phyloP scores from a whole-genome alignment of 1,140 invertebrate genomes.

The Eriocheir sinensis region DNA sequence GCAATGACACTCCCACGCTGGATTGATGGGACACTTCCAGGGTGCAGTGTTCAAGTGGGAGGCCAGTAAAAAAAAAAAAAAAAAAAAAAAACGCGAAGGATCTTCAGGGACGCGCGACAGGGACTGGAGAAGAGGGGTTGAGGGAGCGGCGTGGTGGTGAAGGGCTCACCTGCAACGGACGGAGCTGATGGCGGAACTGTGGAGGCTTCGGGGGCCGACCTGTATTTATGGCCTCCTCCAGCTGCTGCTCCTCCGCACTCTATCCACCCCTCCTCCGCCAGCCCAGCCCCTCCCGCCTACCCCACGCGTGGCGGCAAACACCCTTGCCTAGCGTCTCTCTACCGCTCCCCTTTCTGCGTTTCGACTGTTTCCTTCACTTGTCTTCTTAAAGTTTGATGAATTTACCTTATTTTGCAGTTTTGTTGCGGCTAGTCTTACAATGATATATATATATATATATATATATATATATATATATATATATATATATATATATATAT shows the following conservation, averaged over 20 bases:
- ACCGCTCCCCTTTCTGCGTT: background rate
- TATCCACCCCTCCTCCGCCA: background rate
- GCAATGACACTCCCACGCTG: background rate
- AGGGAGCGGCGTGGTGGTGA: background rate
- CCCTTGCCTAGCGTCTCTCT: background rate
- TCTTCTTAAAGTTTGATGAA: too few species aligned
- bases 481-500: background rate
- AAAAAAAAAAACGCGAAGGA: background rate
- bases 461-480: background rate
- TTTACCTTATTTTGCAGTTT: too few species aligned
- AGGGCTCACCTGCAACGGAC: slow-evolving; percentile 31
- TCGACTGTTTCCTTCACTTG: background rate
- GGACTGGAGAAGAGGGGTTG: background rate
- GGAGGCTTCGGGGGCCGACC: background rate
- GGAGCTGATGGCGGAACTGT: background rate
- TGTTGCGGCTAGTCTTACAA: too few species aligned
- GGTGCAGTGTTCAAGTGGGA: background rate
- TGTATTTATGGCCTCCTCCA: slow-evolving; percentile 38
- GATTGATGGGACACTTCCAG: background rate
- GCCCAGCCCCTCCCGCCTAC: background rate
- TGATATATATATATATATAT: too few species aligned
- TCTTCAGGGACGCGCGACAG: background rate
- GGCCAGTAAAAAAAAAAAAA: too few species aligned
- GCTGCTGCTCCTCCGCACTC: background rate
- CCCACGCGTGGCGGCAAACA: background rate